Base-by-base conservation (phyloP, 2,888 invertebrate genomes). In the Polietes domitor region DNA sequence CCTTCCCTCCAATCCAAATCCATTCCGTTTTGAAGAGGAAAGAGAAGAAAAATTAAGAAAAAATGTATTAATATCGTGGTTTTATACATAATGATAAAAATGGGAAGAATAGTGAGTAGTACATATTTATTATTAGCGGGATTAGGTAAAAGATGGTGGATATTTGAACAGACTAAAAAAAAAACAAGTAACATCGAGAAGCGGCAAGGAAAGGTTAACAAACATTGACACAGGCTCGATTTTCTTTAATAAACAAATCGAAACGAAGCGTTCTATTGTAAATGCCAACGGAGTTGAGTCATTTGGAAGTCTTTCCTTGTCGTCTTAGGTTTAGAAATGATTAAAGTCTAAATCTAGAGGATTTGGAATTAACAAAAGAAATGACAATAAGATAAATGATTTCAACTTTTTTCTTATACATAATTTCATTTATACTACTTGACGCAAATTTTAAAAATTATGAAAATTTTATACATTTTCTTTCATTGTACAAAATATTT, bases 31-130 rank as follows among this genome's bases (percentile, higher is more conserved):
- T 82, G 82, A 77, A 83, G 83, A 75, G 86, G 81, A 85, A 83
- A 85, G 79, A 85, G 80, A 86, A 85, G 82, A 85, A 85, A 85
- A 85, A 82, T 82, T 77, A 84, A 84, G 76, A 79, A 73, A 72
- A 77, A 68, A 53, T 81, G 78, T 81, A 81, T 84, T 81, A 81
- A 81, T 81, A 78, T 21, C 15, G 76, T n/a, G n/a, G n/a, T 80
- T 61, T 43, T 68, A 72, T 24, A 58, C 21, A 53, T 43, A 21
- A 53, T 72, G 7, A 76, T 50, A 21, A 74, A 53, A 77, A 72
- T 73, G 73, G 70, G 68, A 77, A 68, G 65, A 55, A 68, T 41
- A 26, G 1, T 53, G 9, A 17, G 3, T 26, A 15, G 24, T 58
- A 61, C 28, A 75, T 26, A 37, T 4, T 32, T n/a, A 26, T 58